Percentiles rank a stretch among this genome's conserved stretches.
phyloP scores from a whole-genome alignment of 1,140 invertebrate species.

The Popillia japonica region DNA sequence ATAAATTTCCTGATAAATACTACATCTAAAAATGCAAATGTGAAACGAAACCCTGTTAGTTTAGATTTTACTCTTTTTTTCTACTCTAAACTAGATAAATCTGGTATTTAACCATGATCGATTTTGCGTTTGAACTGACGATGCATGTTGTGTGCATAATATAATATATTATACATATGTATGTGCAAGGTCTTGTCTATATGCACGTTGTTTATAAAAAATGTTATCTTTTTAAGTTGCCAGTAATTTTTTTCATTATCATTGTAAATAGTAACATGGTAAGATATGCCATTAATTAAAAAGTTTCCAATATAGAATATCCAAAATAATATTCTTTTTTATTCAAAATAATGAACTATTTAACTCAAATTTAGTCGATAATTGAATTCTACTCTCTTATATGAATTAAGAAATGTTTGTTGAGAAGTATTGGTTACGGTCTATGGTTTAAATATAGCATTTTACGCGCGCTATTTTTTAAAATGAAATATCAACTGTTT shows the following conservation, averaged over 20 bases:
- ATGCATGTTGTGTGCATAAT: background rate
- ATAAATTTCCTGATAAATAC: background rate
- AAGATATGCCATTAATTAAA: too few relatives aligned
- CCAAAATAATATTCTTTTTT: too few relatives aligned
- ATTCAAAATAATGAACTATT: too few relatives aligned
- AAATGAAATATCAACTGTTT: background rate
- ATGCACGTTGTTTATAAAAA: conserved; percentile 1
- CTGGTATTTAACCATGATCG: conserved; percentile 5
- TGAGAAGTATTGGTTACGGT: background rate
- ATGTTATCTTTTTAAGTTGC: background rate
- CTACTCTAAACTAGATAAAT: conserved; percentile 27
- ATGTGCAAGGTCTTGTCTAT: background rate
- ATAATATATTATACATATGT: background rate
- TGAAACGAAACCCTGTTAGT: background rate
- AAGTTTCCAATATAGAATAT: too few relatives aligned
- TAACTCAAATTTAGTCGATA: too few relatives aligned
- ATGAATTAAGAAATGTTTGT: too few relatives aligned
- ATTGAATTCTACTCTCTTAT: too few relatives aligned
- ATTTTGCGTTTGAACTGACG: background rate
- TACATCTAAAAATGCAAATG: background rate
- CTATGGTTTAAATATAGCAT: background rate
- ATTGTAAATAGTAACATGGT: too few relatives aligned
- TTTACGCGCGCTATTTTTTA: background rate
- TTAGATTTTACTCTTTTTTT: conserved; percentile 24
- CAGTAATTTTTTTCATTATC: too few relatives aligned